Evolutionary conservation across 2,797 vertebrate genomes (phyloP), one percentile per base, ranked within the genome.

Genomic region (Todus mexicanus): DNA sequence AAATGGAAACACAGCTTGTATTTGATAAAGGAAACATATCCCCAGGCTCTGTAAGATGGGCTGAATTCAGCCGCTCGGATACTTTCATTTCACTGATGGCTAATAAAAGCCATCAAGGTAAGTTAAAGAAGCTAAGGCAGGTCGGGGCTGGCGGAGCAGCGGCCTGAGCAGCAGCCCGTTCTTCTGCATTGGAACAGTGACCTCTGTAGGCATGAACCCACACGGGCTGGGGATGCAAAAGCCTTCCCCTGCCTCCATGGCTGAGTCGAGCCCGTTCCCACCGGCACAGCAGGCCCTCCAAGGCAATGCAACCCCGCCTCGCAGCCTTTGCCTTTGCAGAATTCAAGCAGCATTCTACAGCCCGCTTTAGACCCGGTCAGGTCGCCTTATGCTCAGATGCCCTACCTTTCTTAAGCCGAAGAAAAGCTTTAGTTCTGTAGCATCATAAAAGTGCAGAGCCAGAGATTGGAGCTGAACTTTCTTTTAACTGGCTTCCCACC

Each of bases 111-210:
- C 40, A 48, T 31, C 74, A 82, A 93, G 91, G 93, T 76, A 96
- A 93, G 91, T 45, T 42, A 21, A 75, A 51, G 35, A 61, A 50
- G 69, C 1, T 9, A 87, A 66, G 71, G 83, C 87, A 74, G 81
- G 80, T 71, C 23, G 87, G 43, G 56, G 82, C 90, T 51, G 70
- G 92, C 50, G 35, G 81, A 66, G 9, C 45, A 40, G 72, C 82
- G 85, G 48, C 66, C 57, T 7, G 48, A 80, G 72, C 48, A 51
- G 50, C 57, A 38, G 47, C 21, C 10, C 21, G 65, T 63, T 92
- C 84, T 96, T 96, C 91, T 70, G 96, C 91, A 96, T 95, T 97
- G 96, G 96, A 97, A 98, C 96, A 97, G 98, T 98, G 98, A 98
- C 98, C 98, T 97, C 98, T 98, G 97, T 96, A 98, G 98, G 98